A percentile compares a stretch with the other conserved stretches of the same genome.
phyloP scores from a whole-genome alignment of 1,140 invertebrate genomes.

The Zaprionus nigranus region DNA sequence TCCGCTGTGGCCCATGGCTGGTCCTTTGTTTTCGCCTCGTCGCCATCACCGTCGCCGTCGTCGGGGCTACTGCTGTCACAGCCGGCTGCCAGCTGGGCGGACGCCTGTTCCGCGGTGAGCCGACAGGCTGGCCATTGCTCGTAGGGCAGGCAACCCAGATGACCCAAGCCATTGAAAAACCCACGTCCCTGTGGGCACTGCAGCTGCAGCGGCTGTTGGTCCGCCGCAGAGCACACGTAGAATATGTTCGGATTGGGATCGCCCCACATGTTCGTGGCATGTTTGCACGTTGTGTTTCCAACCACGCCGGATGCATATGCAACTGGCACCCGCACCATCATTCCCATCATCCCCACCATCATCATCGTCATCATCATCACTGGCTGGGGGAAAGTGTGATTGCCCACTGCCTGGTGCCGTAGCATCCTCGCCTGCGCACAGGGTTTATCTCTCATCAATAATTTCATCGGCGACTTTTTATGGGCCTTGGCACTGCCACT shows the following conservation, averaged over 20 bases:
- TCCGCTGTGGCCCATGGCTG: conserved; percentile 68
- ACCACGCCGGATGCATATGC: conserved; percentile 41
- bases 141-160: conserved; percentile 71
- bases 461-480: conserved; percentile 69
- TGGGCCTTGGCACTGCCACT: conserved; percentile 30
- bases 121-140: conserved; percentile 73
- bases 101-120: conserved; percentile 31
- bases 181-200: conserved; percentile 73
- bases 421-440: conserved; percentile 8
- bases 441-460: conserved; percentile 77
- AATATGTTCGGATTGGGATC: conserved; percentile 82
- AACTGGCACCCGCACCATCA: conserved; percentile 24
- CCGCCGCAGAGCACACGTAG: conserved; percentile 69
- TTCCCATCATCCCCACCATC: conserved; percentile 21
- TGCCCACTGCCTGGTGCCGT: conserved; percentile 7
- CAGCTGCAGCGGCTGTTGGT: conserved; percentile 61
- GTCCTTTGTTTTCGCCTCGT: conserved; percentile 21
- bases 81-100: conserved; percentile 28
- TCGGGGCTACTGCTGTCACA: conserved; percentile 39
- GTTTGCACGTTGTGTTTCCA: conserved; percentile 73
- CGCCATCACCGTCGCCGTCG: conserved; percentile 4
- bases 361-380: conserved; percentile 28
- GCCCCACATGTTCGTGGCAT: conserved; percentile 78
- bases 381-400: neutral
- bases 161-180: conserved; percentile 76